phyloP scores from a whole-genome alignment of 2,797 vertebrate genomes.

The Darevskia nairensis region DNA sequence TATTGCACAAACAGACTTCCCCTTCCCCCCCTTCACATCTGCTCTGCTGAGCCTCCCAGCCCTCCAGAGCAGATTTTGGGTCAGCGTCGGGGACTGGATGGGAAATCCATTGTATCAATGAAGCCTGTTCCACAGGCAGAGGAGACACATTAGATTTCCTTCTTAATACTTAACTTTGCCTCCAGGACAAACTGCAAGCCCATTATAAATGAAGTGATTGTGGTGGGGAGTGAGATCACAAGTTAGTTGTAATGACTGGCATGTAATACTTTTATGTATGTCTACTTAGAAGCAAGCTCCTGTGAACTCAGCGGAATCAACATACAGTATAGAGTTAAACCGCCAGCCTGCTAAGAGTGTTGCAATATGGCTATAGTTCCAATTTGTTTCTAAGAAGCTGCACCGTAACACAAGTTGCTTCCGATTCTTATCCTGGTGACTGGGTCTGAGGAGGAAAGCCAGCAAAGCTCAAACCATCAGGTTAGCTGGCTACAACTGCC shows the following conservation, averaged over 20 bases:
- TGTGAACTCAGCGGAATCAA: neutral
- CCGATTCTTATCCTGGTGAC: neutral
- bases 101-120: no score
- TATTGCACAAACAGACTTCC: no score
- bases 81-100: no score
- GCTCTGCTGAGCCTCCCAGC: no score
- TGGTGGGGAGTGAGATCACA: neutral
- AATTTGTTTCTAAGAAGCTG: neutral
- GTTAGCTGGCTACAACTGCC: neutral
- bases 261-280: neutral
- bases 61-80: no score
- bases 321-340: neutral
- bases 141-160: no score
- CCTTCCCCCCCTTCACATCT: no score
- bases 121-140: no score
- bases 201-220: neutral
- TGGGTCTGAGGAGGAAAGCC: neutral
- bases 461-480: neutral
- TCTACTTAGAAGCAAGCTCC: neutral
- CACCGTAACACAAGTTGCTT: neutral
- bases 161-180: conserved; percentile 8
- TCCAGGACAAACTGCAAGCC: neutral
- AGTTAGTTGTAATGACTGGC: neutral
- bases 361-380: neutral
- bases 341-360: neutral